Conservation (phyloP, 2,113 vertebrate genomes). For the Tor tambroides region DNA sequence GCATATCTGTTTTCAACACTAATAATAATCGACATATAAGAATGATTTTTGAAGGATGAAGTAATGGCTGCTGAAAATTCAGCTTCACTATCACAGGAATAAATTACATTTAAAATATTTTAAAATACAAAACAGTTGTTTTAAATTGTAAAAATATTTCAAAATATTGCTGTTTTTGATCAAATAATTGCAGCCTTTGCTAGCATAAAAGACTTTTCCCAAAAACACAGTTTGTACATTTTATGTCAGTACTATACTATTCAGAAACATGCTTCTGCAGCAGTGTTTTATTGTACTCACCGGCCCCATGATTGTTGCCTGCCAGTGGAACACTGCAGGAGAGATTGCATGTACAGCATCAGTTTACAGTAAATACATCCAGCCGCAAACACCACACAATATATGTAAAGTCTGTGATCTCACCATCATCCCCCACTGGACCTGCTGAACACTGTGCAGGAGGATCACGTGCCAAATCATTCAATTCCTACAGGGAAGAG, state of each 20-base stretch:
- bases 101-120: background rate
- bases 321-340: constrained; percentile 73
- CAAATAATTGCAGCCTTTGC: background rate
- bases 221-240: background rate
- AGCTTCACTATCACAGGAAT: background rate
- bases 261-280: background rate
- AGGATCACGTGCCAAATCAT: constrained; percentile 80
- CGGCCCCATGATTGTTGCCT: constrained; percentile 82
- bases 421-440: constrained; percentile 80
- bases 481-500: constrained; percentile 71
- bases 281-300: constrained; percentile 68
- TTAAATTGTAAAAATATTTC: too few species aligned
- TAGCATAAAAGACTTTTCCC: background rate
- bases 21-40: background rate
- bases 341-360: background rate
- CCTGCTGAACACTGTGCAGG: constrained; percentile 81
- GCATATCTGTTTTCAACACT: background rate
- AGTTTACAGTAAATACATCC: background rate
- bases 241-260: too few species aligned
- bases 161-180: background rate
- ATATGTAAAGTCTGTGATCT: constrained; percentile 50
- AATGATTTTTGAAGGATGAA: background rate
- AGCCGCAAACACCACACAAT: background rate
- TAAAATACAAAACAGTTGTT: background rate
- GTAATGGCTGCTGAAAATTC: background rate